A percentile compares a stretch with the other conserved stretches of the same genome.
These are phyloP conservation scores for Eugnorisma glareosa DNA, from an alignment of 2,888 invertebrate species.

Conservation along the genomic window DNA sequence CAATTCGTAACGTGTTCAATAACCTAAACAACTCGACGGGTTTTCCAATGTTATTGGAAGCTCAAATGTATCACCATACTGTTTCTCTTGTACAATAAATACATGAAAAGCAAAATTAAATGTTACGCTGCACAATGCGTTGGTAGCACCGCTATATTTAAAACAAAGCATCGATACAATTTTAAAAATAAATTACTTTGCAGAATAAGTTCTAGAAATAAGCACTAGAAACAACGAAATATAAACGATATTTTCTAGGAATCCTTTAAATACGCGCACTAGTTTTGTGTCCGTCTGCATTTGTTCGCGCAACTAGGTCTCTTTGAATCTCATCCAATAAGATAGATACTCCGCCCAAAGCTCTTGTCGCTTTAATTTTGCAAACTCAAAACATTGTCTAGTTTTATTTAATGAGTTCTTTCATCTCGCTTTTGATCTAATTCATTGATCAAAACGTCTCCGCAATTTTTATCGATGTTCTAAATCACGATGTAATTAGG, in stretches of 20 bases:
- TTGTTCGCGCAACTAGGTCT: conserved; percentile 71
- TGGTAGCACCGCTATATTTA: conserved; percentile 49
- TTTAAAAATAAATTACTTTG: conserved; percentile 66
- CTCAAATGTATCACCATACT: conserved; percentile 23
- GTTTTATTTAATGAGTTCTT: conserved; percentile 66
- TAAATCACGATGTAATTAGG: conserved; percentile 36
- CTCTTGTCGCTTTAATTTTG: conserved; percentile 65
- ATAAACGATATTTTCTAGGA: conserved; percentile 71
- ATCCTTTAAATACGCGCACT: conserved; percentile 79
- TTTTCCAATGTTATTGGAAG: conserved; percentile 48
- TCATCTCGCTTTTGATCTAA: conserved; percentile 66
- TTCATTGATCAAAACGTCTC: conserved; percentile 54
- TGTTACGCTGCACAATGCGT: conserved; percentile 54
- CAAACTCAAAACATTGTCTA: conserved; percentile 59
- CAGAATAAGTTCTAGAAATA: conserved; percentile 70
- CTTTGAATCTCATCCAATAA: conserved; percentile 78
- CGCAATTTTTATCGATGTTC: conserved; percentile 43
- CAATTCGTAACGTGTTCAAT: conserved; percentile 46
- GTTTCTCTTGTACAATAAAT: conserved; percentile 34
- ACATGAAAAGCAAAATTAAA: conserved; percentile 23
- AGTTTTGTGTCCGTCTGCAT: conserved; percentile 71
- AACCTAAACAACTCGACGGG: conserved; percentile 41
- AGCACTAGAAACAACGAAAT: conserved; percentile 50
- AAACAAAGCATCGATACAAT: conserved; percentile 23
- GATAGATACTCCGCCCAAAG: conserved; percentile 70